Percentiles rank a stretch among this genome's conserved stretches.
These are phyloP conservation scores for Athalia circularis DNA, from an alignment of 2,888 invertebrate species.

Conservation along the genomic window DNA sequence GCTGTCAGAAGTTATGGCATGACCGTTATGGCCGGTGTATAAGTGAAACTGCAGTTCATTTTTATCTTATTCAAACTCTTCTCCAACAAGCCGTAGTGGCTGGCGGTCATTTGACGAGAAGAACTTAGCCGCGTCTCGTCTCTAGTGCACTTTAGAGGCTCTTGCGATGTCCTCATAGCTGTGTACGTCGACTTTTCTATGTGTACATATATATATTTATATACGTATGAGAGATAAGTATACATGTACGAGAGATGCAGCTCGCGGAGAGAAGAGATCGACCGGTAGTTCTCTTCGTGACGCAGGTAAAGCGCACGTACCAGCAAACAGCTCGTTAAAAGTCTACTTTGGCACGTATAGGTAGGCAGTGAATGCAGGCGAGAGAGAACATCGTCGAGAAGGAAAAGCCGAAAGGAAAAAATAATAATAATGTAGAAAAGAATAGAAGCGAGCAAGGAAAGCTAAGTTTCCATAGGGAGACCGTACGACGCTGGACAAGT, in stretches of 20 bases:
- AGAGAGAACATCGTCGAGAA: slow-evolving; percentile 20
- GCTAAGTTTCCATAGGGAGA: no score
- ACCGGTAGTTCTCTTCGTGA: slow-evolving; percentile 37
- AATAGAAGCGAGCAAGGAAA: no score
- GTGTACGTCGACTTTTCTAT: no score
- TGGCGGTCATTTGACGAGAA: slow-evolving; percentile 53
- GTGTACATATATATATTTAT: background rate
- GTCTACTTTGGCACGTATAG: slow-evolving; percentile 53
- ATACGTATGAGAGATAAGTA: background rate
- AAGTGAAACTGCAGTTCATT: slow-evolving; percentile 10
- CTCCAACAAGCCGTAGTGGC: slow-evolving; percentile 39
- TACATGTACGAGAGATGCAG: background rate
- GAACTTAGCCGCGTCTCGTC: slow-evolving; percentile 49
- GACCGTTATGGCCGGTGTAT: slow-evolving; percentile 18
- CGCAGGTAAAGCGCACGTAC: slow-evolving; percentile 52
- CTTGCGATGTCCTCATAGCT: slow-evolving; percentile 42
- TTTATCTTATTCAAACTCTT: background rate
- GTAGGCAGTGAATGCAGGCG: background rate
- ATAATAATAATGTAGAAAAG: no score
- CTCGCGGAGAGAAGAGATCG: slow-evolving; percentile 15
- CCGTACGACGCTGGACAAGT: background rate
- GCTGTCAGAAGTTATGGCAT: background rate
- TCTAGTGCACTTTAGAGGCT: slow-evolving; percentile 54
- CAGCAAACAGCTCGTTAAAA: slow-evolving; percentile 58
- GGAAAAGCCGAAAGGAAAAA: slow-evolving; percentile 17